Evolutionary conservation across 2,888 invertebrate species (phyloP), one percentile per base, ranked within the genome.

Genomic region (Lordiphosa fenestrarum): DNA sequence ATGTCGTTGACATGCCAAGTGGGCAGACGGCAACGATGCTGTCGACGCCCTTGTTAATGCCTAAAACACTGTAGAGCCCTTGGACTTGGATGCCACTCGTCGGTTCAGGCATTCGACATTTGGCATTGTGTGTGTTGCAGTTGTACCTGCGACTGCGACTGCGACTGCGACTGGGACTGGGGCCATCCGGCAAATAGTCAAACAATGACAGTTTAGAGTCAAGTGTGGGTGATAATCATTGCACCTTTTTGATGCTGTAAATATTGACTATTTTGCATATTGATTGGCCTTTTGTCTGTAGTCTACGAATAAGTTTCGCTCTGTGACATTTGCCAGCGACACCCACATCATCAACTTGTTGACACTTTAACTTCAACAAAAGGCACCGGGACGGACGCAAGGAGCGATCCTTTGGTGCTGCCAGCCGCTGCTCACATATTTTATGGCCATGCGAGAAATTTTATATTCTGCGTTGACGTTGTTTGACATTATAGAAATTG

Each of bases 331-430:
- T 68, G 65, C 62, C 68, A 73, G 54, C 65, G 50, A 66, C 74
- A 74, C 65, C 68, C 70, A 57, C 77, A 63, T 74, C 75, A 69
- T 75, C 69, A 66, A 78, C 85, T 75, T 82, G 83, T 84, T 84
- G 85, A 78, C 80, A 82, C 73, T 66, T 75, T 42, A 65, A 50
- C 73, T 53, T 54, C 64, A 51, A 33, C 54, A 37, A 33, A 33
- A 52, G 37, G 52, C 35, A 23, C 51, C 48, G 35, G 35, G 19
- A 13, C 38, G 35, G 19, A 13, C 47, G 10, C 47, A 25, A 25
- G 25, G 25, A 25, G 25, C 25, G 25, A 25, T 15, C 44, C 52
- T 35, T 35, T 44, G 49, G 44, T 54, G 55, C 49, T 40, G 33
- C 41, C 56, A 40, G 33, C 41, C 56, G 46, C 19, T 44, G 36